Evolutionary conservation across 2,113 vertebrate genomes (phyloP).

Genomic region (Craseonycteris thonglongyai): DNA sequence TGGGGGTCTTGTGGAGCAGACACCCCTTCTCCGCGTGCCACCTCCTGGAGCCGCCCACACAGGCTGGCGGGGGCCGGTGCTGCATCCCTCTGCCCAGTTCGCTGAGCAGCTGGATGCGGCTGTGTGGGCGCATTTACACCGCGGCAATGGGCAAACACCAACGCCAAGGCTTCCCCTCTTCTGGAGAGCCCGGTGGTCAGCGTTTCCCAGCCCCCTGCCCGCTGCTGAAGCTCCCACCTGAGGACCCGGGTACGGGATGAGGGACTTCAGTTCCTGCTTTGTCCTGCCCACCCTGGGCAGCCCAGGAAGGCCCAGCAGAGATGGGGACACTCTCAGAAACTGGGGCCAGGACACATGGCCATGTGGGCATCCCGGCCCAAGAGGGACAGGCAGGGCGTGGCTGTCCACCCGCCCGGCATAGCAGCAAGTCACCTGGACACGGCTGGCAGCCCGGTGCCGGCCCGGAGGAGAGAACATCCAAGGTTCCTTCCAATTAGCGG

Average conservation of each 20-base stretch:
- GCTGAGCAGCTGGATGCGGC: background rate
- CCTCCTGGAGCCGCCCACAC: fast-evolving
- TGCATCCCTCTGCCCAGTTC: background rate
- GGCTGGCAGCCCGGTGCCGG: background rate
- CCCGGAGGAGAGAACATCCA: background rate
- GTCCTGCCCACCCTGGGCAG: background rate
- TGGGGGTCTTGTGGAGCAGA: background rate
- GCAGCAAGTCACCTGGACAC: fast-evolving
- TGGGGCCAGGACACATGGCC: background rate
- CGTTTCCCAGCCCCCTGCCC: too few species aligned
- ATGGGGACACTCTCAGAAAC: background rate
- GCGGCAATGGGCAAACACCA: fast-evolving
- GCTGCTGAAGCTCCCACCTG: background rate
- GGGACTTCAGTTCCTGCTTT: background rate
- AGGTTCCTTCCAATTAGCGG: conserved; percentile 46
- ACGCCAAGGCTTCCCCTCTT: fast-evolving
- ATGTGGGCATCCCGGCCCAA: background rate
- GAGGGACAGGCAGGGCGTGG: background rate
- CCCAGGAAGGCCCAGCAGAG: background rate
- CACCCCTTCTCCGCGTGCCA: fast-evolving
- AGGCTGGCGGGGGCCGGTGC: fast-evolving
- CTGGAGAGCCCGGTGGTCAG: fast-evolving
- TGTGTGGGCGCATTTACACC: background rate
- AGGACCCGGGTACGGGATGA: fast-evolving
- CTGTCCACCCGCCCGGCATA: background rate